These are phyloP conservation scores for Actenoides hombroni DNA, from an alignment of 2,113 vertebrate species.

Conservation along the genomic window DNA sequence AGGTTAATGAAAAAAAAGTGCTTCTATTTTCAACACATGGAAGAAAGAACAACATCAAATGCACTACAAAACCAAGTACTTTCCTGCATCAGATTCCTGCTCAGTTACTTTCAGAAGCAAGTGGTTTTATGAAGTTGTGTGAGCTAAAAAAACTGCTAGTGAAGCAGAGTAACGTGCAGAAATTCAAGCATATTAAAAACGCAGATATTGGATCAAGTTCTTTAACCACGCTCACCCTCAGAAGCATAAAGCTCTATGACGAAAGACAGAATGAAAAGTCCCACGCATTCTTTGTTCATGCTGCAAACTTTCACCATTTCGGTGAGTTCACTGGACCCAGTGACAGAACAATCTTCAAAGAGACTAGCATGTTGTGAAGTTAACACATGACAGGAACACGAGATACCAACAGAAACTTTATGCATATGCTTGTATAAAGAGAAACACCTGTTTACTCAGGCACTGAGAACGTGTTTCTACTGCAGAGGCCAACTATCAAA, in stretches of 20 bases:
- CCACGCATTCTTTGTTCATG: accelerated
- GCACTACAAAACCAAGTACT: neutral
- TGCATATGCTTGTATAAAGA: accelerated
- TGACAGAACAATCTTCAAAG: neutral
- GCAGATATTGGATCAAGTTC: neutral
- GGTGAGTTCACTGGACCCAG: neutral
- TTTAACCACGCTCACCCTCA: accelerated
- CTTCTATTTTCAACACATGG: neutral
- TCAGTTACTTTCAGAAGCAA: neutral
- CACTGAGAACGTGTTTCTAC: accelerated
- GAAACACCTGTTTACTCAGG: neutral
- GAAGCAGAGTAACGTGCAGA: neutral
- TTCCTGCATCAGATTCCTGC: neutral
- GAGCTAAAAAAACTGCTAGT: neutral
- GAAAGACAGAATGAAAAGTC: neutral
- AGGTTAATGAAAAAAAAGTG: conserved; percentile 1
- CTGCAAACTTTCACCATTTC: neutral
- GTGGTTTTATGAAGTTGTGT: accelerated
- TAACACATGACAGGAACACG: accelerated
- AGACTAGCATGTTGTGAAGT: accelerated
- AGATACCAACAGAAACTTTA: neutral
- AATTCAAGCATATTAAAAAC: neutral
- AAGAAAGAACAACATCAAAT: neutral
- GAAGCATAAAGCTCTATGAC: neutral
- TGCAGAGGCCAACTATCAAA: neutral